These are phyloP conservation scores for Acanthopleura granulata DNA, from an alignment of 2,888 invertebrate genomes.

Conservation along the genomic window DNA sequence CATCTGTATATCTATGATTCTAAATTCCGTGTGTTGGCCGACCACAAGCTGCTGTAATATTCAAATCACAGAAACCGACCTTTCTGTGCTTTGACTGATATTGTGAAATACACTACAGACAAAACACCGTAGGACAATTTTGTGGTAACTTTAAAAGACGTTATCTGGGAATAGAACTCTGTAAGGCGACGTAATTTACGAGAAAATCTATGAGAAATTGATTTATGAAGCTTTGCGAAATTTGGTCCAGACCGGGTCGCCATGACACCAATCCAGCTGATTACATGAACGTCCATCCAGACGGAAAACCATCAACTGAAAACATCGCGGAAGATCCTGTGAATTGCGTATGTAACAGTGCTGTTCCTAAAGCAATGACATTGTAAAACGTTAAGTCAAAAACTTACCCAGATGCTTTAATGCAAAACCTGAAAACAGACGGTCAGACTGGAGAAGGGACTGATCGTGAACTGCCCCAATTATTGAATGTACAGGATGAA, in stretches of 20 bases:
- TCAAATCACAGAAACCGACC: conserved; percentile 41
- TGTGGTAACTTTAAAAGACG: too few species aligned
- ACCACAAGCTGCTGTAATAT: conserved; percentile 54
- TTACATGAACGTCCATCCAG: conserved; percentile 23
- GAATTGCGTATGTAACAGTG: conserved; percentile 25
- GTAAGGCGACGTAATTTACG: too few species aligned
- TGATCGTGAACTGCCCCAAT: neutral
- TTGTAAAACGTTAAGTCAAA: conserved; percentile 27
- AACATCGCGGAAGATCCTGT: conserved; percentile 33
- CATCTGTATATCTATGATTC: conserved; percentile 46
- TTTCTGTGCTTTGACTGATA: conserved; percentile 29
- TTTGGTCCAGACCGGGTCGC: conserved; percentile 25
- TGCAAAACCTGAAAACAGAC: neutral
- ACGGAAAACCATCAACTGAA: neutral
- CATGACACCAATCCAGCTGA: conserved; percentile 29
- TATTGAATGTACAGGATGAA: neutral
- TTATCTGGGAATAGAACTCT: too few species aligned
- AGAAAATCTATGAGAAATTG: too few species aligned
- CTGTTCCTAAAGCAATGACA: conserved; percentile 35
- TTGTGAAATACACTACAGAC: conserved; percentile 19
- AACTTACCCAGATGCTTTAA: neutral
- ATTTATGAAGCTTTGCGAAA: too few species aligned
- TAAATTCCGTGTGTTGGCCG: conserved; percentile 41
- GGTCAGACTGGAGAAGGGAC: neutral
- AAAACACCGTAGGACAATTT: too few species aligned